Base-by-base conservation (phyloP, 1,140 invertebrate species). In the Bradysia coprophila region DNA sequence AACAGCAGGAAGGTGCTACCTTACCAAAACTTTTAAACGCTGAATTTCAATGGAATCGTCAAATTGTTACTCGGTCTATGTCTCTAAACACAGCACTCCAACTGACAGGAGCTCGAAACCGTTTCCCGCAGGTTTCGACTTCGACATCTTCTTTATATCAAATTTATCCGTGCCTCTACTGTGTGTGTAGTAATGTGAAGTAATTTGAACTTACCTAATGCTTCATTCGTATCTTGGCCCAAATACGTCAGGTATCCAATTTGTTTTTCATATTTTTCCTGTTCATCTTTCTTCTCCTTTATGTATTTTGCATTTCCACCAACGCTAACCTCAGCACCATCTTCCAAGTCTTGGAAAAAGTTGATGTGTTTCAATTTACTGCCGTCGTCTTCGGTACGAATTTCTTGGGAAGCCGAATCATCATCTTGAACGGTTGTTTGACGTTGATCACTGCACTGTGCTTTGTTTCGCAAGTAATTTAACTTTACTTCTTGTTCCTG, bases 181-280 rank as follows among this genome's bases (percentile, higher is more conserved):
- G 9, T 32, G 28, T 32, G 9, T 32, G 28, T 32, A 32, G 9
- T 32, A 10, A 32, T 32, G 9, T 49, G 2, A 59, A n/a, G n/a
- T n/a, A n/a, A n/a, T n/a, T n/a, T n/a, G n/a, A n/a, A n/a, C n/a
- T n/a, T n/a, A n/a, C n/a, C n/a, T 2, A 78, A 71, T 9, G 77
- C 71, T 65, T 96, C 91, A 58, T 86, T 77, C 37, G 87, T 81
- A 57, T 91, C 84, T 65, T 98, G 92, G 0, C 91, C 93, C 39
- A 98, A 68, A 67, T 96, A 97, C 33, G 89, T 96, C 15, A 98
- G 66, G 54, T 92, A 84, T 1, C 94, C 94, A 54, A 98, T 93
- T 65, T 91, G 86, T 55, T 96, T 96, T 59, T 98, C 94, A 72
- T 93, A 96, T 51, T 93, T 88, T 60, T 97, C 91, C 61, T 84